Evolutionary conservation across 2,888 invertebrate genomes (phyloP).

Genomic region (Parnassius glacialis): DNA sequence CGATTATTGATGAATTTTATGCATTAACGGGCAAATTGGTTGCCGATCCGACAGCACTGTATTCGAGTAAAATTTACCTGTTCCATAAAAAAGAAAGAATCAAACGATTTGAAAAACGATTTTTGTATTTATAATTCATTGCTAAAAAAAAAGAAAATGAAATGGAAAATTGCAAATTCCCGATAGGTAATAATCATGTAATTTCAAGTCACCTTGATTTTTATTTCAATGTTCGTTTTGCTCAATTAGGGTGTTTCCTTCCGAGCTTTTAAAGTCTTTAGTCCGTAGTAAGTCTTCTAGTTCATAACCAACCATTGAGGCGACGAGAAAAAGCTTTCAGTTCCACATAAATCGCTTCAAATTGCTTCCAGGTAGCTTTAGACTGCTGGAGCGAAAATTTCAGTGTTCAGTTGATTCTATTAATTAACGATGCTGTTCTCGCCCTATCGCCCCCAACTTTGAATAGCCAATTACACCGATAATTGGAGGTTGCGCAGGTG

Average conservation of each 20-base stretch:
- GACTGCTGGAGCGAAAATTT: conserved; percentile 67
- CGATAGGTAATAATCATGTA: background rate
- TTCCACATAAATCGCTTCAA: conserved; percentile 49
- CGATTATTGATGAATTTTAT: conserved; percentile 50
- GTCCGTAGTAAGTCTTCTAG: conserved; percentile 32
- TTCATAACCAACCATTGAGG: conserved; percentile 38
- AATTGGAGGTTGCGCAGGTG: conserved; percentile 77
- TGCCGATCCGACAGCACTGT: conserved; percentile 13
- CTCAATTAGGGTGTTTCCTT: conserved; percentile 26
- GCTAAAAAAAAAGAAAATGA: background rate
- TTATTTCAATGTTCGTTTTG: conserved; percentile 14
- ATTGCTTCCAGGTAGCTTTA: conserved; percentile 43
- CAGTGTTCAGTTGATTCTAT: conserved; percentile 76
- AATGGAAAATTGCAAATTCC: conserved; percentile 4
- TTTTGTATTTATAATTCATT: background rate
- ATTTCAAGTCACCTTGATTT: conserved; percentile 12
- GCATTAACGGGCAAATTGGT: conserved; percentile 57
- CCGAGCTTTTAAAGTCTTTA: conserved; percentile 17
- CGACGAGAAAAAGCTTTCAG: conserved; percentile 40
- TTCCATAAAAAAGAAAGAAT: too few species aligned
- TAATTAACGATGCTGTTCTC: conserved; percentile 71
- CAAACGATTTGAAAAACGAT: background rate
- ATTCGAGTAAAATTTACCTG: too few species aligned
- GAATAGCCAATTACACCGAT: conserved; percentile 79
- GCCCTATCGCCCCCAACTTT: conserved; percentile 66